Evolutionary conservation across 2,113 vertebrate species (phyloP), one percentile per base, ranked within the genome.

Genomic region (Asarcornis scutulata): DNA sequence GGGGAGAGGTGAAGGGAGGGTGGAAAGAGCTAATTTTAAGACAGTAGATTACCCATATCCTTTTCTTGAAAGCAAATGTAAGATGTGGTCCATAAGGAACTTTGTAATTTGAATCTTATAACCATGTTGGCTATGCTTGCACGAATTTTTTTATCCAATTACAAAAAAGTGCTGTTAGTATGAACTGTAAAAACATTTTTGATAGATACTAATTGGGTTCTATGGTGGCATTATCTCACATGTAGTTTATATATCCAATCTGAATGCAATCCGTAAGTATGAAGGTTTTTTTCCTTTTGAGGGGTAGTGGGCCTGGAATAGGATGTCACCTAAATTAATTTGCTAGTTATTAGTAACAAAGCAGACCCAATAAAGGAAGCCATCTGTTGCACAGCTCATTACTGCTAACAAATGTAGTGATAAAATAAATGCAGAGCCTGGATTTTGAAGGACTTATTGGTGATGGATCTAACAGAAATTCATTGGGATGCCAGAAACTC

Each of bases 331-430:
- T 27, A 63, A 68, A 91, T 36, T 63, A 67, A 75, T 59, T 86
- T 87, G 64, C 73, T 92, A 23, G 69, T 55, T 89, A 7, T 67
- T 75, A 93, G 74, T 29, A 83, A 74, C 34, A 83, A 89, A 96
- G 74, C 86, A 95, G 90, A 76, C 40, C 10, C 36, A 66, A 15
- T 34, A 66, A 86, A 93, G 56, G 1, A 22, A 81, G 29, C 11
- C 2, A 0, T 55, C 86, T 91, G 67, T 67, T 77, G 11, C 29
- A 34, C 2, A 22, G n/a, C 72, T 77, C 79, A 17, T 48, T 88
- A 3, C 42, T 69, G 83, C 56, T 63, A 34, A 58, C 52, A 85
- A 59, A 79, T 50, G 20, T 46, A 53, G 36, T 29, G 38, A 16
- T 52, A 6, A 6, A 53, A 44, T 36, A 80, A 68, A 53, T 16